Evolutionary conservation across 2,888 invertebrate species (phyloP).

Genomic region (Diarsia mendica): DNA sequence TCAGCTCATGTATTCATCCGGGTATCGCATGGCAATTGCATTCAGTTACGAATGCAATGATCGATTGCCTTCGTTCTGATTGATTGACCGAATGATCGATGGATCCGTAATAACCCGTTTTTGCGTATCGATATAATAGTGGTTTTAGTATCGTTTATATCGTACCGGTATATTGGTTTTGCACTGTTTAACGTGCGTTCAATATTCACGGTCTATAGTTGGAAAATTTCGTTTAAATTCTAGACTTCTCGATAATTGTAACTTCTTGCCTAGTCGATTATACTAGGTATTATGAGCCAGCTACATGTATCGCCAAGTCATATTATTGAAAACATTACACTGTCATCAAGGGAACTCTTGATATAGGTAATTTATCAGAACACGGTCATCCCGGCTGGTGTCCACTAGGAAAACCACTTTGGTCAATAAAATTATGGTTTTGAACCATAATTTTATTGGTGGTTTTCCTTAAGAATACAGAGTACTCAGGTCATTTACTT

Average conservation of each 20-base stretch:
- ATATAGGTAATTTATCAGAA: too few species aligned
- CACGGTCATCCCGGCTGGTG: too few species aligned
- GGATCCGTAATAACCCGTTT: slow-evolving; percentile 42
- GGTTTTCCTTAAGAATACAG: too few species aligned
- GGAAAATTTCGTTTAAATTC: not conserved
- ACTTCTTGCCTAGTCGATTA: not conserved
- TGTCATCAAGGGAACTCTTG: too few species aligned
- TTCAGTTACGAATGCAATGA: slow-evolving; percentile 25
- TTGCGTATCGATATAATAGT: slow-evolving; percentile 38
- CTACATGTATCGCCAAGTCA: not conserved
- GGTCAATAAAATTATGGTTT: too few species aligned
- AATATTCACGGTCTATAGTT: not conserved
- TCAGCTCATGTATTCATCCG: not conserved
- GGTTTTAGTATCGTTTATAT: slow-evolving; percentile 35
- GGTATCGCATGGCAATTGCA: not conserved
- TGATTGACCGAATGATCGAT: slow-evolving; percentile 54
- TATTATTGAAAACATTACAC: not conserved
- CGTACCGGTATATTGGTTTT: slow-evolving; percentile 46
- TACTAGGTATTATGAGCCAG: not conserved
- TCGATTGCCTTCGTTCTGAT: slow-evolving; percentile 41
- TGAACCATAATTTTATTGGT: too few species aligned
- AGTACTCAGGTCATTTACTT: too few species aligned
- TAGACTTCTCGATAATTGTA: not conserved
- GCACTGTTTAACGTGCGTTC: slow-evolving; percentile 38
- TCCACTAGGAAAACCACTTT: too few species aligned